A percentile compares a stretch with the other conserved stretches of the same genome.
phyloP scores from a whole-genome alignment of 2,888 invertebrate genomes.

The Steinernema hermaphroditum region DNA sequence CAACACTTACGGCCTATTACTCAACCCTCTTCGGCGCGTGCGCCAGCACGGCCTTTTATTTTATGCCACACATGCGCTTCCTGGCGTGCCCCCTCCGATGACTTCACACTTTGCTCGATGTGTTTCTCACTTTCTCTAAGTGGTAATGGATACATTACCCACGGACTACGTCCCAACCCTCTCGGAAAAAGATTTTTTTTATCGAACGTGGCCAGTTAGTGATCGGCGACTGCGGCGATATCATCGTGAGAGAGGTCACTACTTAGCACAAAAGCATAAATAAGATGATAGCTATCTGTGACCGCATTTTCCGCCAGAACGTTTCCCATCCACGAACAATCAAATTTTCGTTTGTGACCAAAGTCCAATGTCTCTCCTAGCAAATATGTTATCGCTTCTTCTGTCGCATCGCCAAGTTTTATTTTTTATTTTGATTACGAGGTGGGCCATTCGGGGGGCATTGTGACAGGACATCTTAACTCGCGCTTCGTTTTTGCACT shows the following conservation, averaged over 20 bases:
- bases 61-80: neutral
- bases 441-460: constrained; percentile 1
- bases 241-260: constrained; percentile 17
- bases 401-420: neutral
- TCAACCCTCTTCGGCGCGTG: neutral
- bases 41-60: neutral
- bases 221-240: constrained; percentile 1
- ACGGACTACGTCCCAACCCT: neutral
- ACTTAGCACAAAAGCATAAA: neutral
- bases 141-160: neutral
- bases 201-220: neutral
- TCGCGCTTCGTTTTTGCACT: neutral
- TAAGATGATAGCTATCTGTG: neutral
- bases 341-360: too few species aligned
- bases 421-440: neutral
- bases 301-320: neutral
- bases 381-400: neutral
- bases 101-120: neutral
- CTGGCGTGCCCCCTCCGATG: neutral
- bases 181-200: neutral
- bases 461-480: neutral
- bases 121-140: neutral
- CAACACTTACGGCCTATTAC: neutral
- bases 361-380: too few species aligned
- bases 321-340: too few species aligned